These are phyloP conservation scores for Leptonema lineaticorne DNA, from an alignment of 1,140 invertebrate species.

Conservation along the genomic window DNA sequence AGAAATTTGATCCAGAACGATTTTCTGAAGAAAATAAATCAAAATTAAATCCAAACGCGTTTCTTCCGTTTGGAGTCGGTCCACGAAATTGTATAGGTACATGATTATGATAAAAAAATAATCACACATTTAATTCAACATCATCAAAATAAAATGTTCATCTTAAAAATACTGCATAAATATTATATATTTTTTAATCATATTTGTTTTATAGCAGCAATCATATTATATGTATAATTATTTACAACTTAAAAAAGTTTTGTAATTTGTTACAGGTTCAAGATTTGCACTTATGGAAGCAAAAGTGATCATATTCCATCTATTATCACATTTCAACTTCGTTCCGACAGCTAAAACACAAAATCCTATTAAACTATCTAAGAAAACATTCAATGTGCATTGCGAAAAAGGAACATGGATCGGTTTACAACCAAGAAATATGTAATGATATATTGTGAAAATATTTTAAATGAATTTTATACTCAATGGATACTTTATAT, in stretches of 20 bases:
- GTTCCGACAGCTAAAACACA: conserved; percentile 31
- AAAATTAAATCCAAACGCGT: conserved; percentile 10
- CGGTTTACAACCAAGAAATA: conserved; percentile 24
- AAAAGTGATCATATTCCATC: conserved; percentile 51
- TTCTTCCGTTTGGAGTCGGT: conserved; percentile 63
- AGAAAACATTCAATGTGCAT: conserved; percentile 29
- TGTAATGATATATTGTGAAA: too few relatives aligned
- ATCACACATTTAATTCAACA: not conserved
- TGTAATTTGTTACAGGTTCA: conserved; percentile 32
- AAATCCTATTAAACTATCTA: conserved; percentile 31
- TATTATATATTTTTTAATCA: not conserved
- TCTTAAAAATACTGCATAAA: not conserved
- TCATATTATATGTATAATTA: not conserved
- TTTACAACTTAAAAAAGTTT: conserved; percentile 37
- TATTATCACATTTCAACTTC: conserved; percentile 44
- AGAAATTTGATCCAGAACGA: conserved; percentile 60
- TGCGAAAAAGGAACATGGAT: conserved; percentile 36
- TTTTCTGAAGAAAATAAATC: conserved; percentile 54
- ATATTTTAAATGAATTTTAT: too few relatives aligned
- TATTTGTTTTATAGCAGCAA: too few relatives aligned
- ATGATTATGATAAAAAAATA: too few relatives aligned
- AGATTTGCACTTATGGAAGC: conserved; percentile 57
- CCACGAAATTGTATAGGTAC: conserved; percentile 64
- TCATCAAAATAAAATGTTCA: not conserved
- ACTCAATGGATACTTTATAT: too few relatives aligned